Conservation (phyloP, 2,888 invertebrate genomes). For the Andricus curvator region DNA sequence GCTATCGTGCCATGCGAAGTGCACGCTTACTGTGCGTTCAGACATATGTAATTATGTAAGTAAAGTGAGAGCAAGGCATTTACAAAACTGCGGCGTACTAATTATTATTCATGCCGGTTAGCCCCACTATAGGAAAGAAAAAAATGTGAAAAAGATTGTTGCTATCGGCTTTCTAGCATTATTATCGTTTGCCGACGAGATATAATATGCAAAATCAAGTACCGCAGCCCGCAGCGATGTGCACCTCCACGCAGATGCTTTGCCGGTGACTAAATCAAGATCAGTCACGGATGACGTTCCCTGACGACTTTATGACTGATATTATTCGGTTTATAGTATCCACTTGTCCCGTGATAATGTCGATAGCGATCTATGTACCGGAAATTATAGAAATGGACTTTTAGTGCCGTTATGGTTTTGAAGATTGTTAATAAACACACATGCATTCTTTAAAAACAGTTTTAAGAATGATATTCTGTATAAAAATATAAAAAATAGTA, state of each 20-base stretch:
- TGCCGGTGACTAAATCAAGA: conserved; percentile 31
- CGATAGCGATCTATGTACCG: conserved; percentile 12
- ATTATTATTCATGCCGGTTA: conserved; percentile 40
- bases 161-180: conserved; percentile 40
- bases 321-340: conserved; percentile 17
- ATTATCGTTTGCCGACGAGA: conserved; percentile 31
- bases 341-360: conserved; percentile 24
- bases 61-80: conserved; percentile 33
- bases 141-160: conserved; percentile 15
- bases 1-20: conserved; percentile 11
- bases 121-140: conserved; percentile 14
- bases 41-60: conserved; percentile 38
- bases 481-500: no score
- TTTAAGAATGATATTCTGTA: no score
- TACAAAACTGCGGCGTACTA: conserved; percentile 34
- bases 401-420: no score
- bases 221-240: conserved; percentile 19
- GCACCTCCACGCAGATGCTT: conserved; percentile 18
- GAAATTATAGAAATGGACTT: conserved; percentile 14
- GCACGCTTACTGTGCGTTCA: conserved; percentile 6
- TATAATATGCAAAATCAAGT: conserved; percentile 42
- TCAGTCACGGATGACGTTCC: conserved; percentile 37
- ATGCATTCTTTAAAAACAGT: no score
- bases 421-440: no score
- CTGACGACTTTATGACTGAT: conserved; percentile 32